phyloP scores from a whole-genome alignment of 2,888 invertebrate genomes.

The Plagiodera versicolora region DNA sequence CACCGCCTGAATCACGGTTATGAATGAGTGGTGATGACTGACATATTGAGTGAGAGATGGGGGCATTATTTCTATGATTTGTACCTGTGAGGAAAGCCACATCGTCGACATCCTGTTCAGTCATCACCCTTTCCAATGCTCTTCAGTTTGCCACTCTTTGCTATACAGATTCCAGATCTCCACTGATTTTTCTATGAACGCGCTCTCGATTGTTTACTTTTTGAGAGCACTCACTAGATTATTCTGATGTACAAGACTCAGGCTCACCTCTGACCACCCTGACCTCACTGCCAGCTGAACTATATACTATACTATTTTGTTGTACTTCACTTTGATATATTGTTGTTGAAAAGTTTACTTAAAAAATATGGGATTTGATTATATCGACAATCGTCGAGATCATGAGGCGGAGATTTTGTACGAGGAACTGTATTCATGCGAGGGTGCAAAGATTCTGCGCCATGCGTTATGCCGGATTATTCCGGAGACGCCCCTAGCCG shows the following conservation, averaged over 20 bases:
- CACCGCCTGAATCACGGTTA: constrained; percentile 56
- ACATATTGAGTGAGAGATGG: constrained; percentile 45
- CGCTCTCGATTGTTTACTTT: constrained; percentile 16
- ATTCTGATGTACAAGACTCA: constrained; percentile 13
- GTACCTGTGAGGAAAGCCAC: constrained; percentile 83
- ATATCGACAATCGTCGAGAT: constrained; percentile 34
- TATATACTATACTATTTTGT: constrained; percentile 20
- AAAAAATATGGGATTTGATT: constrained; percentile 32
- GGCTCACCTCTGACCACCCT: too few species aligned
- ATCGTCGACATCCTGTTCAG: constrained; percentile 90
- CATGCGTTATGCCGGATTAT: constrained; percentile 20
- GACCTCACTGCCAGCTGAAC: background rate
- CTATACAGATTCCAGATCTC: constrained; percentile 6
- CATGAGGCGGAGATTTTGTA: constrained; percentile 34
- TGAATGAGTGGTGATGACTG: constrained; percentile 51
- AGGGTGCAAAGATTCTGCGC: constrained; percentile 37
- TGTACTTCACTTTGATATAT: constrained; percentile 43
- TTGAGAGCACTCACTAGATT: constrained; percentile 27
- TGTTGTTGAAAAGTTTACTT: constrained; percentile 33
- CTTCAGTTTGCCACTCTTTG: constrained; percentile 8
- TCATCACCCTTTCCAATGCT: constrained; percentile 64
- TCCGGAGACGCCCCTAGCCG: constrained; percentile 34
- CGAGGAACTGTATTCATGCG: constrained; percentile 30
- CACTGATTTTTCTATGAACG: constrained; percentile 13
- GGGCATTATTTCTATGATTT: constrained; percentile 46